Percentiles rank a stretch among this genome's conserved stretches.
Conservation (phyloP, 2,888 invertebrate species). For the Acanthopleura granulata region DNA sequence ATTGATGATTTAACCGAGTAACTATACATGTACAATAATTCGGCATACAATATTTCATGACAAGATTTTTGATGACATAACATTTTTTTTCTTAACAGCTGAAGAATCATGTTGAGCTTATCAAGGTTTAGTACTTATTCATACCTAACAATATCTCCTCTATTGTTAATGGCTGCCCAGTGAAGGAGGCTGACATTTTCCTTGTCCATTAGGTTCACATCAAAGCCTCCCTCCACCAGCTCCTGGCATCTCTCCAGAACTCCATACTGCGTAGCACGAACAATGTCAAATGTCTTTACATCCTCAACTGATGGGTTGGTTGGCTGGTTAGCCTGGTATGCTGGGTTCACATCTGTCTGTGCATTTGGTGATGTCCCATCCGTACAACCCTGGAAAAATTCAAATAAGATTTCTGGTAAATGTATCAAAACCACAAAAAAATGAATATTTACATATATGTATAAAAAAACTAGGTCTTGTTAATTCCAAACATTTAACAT, state of each 20-base stretch:
- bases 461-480: too few relatives aligned
- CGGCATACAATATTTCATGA: too few relatives aligned
- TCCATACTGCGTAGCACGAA: constrained; percentile 88
- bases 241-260: constrained; percentile 79
- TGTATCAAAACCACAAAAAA: too few relatives aligned
- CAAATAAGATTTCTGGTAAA: too few relatives aligned
- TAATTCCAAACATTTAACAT: too few relatives aligned
- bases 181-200: constrained; percentile 98
- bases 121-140: constrained; percentile 15
- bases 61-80: too few relatives aligned
- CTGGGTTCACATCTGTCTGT: background rate
- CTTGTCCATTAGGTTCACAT: constrained; percentile 93
- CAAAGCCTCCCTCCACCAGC: constrained; percentile 87
- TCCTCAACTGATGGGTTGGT: constrained; percentile 44
- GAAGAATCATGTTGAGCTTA: too few relatives aligned
- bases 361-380: background rate
- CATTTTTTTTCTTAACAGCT: too few relatives aligned
- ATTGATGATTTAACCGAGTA: too few relatives aligned
- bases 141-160: constrained; percentile 87
- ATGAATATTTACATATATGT: too few relatives aligned
- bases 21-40: too few relatives aligned
- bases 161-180: constrained; percentile 99
- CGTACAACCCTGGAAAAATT: background rate
- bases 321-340: background rate
- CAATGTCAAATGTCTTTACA: constrained; percentile 60